A percentile compares a stretch with the other conserved stretches of the same genome.
phyloP scores from a whole-genome alignment of 2,797 vertebrate species.

The Chelidonichthys spinosus region DNA sequence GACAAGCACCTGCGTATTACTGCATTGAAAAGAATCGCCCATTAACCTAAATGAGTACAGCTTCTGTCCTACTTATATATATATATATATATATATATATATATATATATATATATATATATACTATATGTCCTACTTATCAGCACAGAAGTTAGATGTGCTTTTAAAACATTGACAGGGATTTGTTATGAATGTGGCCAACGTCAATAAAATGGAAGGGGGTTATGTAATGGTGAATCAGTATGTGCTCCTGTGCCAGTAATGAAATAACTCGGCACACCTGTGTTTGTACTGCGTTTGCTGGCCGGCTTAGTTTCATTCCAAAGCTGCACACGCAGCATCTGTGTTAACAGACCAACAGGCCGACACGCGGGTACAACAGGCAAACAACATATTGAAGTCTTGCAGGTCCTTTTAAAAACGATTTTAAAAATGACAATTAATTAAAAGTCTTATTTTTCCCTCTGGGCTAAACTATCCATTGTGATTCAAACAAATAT shows the following conservation, averaged over 20 bases:
- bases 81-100: too few relatives aligned
- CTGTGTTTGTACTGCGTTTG: slow-evolving; percentile 40
- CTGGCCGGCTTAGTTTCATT: slow-evolving; percentile 18
- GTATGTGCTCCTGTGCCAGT: slow-evolving; percentile 9
- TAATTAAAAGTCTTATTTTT: slow-evolving; percentile 13
- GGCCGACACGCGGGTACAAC: neutral
- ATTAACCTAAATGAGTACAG: slow-evolving; percentile 14
- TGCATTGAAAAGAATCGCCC: slow-evolving; percentile 7
- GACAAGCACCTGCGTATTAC: slow-evolving; percentile 11
- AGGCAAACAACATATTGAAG: neutral
- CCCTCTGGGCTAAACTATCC: neutral
- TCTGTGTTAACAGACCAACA: slow-evolving; percentile 25
- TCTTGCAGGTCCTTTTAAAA: neutral
- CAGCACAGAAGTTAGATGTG: slow-evolving; percentile 2
- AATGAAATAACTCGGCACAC: slow-evolving; percentile 24
- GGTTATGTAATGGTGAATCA: slow-evolving; percentile 10
- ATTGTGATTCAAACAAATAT: slow-evolving; percentile 13
- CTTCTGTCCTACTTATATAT: slow-evolving; percentile 5
- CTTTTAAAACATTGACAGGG: neutral
- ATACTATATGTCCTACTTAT: too few relatives aligned
- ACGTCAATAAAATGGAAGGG: neutral
- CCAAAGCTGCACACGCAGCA: slow-evolving; percentile 9
- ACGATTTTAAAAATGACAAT: slow-evolving; percentile 21
- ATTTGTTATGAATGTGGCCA: slow-evolving; percentile 7
- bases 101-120: too few relatives aligned